phyloP scores from a whole-genome alignment of 2,797 vertebrate genomes.

The Enteromius radiatus region DNA sequence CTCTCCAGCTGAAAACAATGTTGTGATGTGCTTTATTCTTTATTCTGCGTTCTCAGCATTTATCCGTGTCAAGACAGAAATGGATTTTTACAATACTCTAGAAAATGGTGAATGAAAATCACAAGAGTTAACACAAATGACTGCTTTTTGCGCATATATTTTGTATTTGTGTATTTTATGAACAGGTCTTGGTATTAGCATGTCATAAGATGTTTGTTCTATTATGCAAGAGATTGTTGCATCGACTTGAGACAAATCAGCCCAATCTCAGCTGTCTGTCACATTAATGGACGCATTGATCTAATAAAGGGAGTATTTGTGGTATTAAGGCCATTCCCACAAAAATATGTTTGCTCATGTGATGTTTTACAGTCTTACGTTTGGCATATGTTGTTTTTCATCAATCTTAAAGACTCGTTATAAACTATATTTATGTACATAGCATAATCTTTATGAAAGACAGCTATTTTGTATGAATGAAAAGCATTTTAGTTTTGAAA shows the following conservation, averaged over 20 bases:
- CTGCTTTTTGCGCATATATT: conserved; percentile 47
- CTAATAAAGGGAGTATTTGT: conserved; percentile 45
- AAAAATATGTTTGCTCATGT: conserved; percentile 40
- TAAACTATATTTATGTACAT: conserved; percentile 82
- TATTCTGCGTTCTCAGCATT: conserved; percentile 40
- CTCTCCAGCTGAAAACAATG: conserved; percentile 23
- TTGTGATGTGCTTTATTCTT: conserved; percentile 45
- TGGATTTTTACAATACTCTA: conserved; percentile 29
- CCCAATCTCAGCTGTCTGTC: conserved; percentile 52
- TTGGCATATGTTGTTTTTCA: conserved; percentile 56
- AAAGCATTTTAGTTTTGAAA: conserved; percentile 81
- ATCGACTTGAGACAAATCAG: conserved; percentile 56
- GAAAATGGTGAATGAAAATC: conserved; percentile 40
- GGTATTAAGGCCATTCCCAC: conserved; percentile 48
- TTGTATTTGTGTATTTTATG: conserved; percentile 50
- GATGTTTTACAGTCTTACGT: conserved; percentile 58
- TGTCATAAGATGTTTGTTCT: conserved; percentile 58
- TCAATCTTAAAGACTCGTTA: conserved; percentile 63
- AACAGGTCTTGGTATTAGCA: conserved; percentile 59
- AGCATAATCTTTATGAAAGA: conserved; percentile 87
- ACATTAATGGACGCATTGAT: conserved; percentile 41
- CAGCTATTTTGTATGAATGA: conserved; percentile 89
- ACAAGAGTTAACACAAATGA: conserved; percentile 41
- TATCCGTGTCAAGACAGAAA: conserved; percentile 36
- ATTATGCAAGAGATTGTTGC: conserved; percentile 56